phyloP scores from a whole-genome alignment of 2,113 vertebrate genomes.

The Pollimyrus isidori region DNA sequence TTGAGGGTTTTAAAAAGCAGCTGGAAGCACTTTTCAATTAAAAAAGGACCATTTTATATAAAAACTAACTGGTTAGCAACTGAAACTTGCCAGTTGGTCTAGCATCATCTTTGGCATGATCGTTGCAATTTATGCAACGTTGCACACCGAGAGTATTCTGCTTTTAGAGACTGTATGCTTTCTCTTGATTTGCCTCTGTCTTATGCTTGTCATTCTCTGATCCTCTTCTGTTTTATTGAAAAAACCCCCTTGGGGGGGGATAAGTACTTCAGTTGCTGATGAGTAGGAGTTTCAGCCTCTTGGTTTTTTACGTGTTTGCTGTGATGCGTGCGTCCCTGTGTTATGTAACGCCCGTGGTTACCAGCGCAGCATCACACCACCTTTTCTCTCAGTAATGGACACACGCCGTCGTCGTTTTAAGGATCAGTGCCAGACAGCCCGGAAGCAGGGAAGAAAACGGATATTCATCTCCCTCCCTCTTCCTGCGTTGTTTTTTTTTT shows the following conservation, averaged over 20 bases:
- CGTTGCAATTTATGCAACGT: background rate
- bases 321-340: background rate
- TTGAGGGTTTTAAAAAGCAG: background rate
- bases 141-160: background rate
- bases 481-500: background rate
- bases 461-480: background rate
- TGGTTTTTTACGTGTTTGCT: background rate
- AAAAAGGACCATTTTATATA: background rate
- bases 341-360: background rate
- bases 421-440: background rate
- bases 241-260: background rate
- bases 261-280: background rate
- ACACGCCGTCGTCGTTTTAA: background rate
- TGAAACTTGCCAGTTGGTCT: background rate
- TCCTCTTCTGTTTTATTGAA: background rate
- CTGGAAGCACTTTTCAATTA: background rate
- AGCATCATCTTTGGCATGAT: background rate
- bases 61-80: background rate
- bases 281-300: background rate
- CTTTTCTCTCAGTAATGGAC: background rate
- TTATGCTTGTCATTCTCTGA: background rate
- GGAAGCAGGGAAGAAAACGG: background rate
- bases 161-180: background rate
- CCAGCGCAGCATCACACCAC: background rate
- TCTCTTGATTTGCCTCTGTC: background rate